Base-by-base conservation (phyloP, 2,888 invertebrate genomes). In the Pilophorus perplexus region DNA sequence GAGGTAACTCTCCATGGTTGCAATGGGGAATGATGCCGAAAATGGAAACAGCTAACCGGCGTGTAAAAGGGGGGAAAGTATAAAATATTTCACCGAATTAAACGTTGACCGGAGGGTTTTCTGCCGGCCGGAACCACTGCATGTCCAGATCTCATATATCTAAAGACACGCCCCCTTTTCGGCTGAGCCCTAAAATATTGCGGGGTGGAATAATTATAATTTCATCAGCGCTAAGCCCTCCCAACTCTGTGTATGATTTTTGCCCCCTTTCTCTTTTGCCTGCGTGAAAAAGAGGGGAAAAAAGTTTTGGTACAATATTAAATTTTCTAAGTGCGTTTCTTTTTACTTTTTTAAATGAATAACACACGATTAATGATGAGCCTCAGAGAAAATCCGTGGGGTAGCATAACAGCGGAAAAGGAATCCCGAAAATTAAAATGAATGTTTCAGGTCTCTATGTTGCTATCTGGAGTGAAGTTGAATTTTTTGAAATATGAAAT, bases 101-200 rank as follows among this genome's bases (percentile, higher is more conserved):
- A 40, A 10, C 25, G 22, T 20, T 57, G 38, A 14, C 38, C 18
- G 16, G 38, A 28, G 28, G 37, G 33, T 18, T 18, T 8, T 25
- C 6, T 18, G 20, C 37, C 6, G 23, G 55, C 37, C 20, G 2
- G 22, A 57, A 40, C 57, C 37, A 37, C 55, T 57, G 57, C 57
- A 57, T 57, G 57, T 57, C 42, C 40, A 57, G 57, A 37, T 57
- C 57, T 57, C 57, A 57, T 57, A 57, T 57, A 57, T 57, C 57
- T 40, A 14, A 10, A 42, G 57, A 40, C 57, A 57, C 57, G 57
- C 57, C 57, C 42, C 22, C 57, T 57, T 57, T 57, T 57, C 57
- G 57, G 57, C 57, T 28, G 23, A n/a, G 57, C 57, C 22, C 20
- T 57, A 57, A 57, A 57, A 57, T 57, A 57, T 57, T 57, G 57